phyloP scores from a whole-genome alignment of 2,888 invertebrate genomes.

The Thecophora atra region DNA sequence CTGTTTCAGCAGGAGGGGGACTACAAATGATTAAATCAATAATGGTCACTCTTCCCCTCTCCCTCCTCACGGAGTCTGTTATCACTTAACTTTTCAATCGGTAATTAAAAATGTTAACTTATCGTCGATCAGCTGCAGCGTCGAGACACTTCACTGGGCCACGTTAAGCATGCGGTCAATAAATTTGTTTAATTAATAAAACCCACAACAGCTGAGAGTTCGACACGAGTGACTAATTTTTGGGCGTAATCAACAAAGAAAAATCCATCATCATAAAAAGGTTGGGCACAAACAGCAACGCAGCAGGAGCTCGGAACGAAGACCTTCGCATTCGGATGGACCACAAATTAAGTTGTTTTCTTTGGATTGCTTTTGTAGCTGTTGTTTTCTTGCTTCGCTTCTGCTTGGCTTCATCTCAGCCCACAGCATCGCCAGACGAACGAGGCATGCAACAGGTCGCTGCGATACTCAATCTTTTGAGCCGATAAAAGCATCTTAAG shows the following conservation, averaged over 20 bases:
- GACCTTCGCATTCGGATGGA: not conserved
- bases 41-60: too few species aligned
- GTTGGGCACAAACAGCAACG: not conserved
- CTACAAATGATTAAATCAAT: too few species aligned
- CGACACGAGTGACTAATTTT: slow-evolving; percentile 21
- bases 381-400: not conserved
- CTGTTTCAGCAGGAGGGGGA: too few species aligned
- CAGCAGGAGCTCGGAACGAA: not conserved
- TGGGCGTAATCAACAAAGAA: not conserved
- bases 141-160: not conserved
- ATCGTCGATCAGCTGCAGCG: slow-evolving; percentile 21
- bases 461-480: slow-evolving; percentile 16
- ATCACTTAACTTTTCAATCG: too few species aligned
- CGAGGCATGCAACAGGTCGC: not conserved
- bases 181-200: slow-evolving; percentile 33
- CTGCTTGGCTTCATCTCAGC: not conserved
- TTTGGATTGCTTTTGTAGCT: not conserved
- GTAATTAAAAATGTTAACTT: not conserved
- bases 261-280: not conserved
- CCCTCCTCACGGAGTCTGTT: too few species aligned
- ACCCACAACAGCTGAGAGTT: slow-evolving; percentile 10
- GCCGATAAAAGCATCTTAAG: slow-evolving; percentile 24
- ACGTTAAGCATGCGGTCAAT: slow-evolving; percentile 21
- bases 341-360: slow-evolving; percentile 24
- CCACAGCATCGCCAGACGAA: not conserved